Base-by-base conservation (phyloP, 2,888 invertebrate genomes). In the Dicyrtomina minuta region DNA sequence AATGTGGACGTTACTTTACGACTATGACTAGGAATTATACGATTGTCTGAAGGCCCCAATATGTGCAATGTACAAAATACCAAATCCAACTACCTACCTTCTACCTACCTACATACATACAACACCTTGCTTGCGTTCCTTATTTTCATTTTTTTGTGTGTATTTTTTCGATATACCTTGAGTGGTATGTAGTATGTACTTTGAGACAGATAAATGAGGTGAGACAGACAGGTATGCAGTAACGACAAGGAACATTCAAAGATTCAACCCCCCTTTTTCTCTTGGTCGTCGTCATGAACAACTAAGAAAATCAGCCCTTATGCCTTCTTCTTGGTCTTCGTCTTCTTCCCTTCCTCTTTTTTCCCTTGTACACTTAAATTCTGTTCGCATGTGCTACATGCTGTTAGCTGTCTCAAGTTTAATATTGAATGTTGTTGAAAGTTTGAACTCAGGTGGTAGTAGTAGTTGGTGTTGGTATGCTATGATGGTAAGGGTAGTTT, bases 51-150 rank as follows among this genome's bases (percentile, higher is more conserved):
- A 33, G 33, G 33, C 33, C 8, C 33, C 33, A 33, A 33, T 3
- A 3, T 33, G n/a, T n/a, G n/a, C n/a, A n/a, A n/a, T n/a, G n/a
- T n/a, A n/a, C n/a, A n/a, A n/a, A n/a, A n/a, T n/a, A n/a, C n/a
- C 33, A 33, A 33, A 33, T 33, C 33, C 33, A n/a, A n/a, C 15
- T 43, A 43, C 43, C 15, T 43, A 13, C 43, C 43, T 43, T 13
- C 43, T 43, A 8, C 15, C 15, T 12, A 43, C 43, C 15, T 43
- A 13, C 46, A 15, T 46, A 46, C 46, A 15, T 51, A 51, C 51
- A 51, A 22, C 17, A 51, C 20, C 17, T 22, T 22, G 22, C 51
- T 51, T 51, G 51, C 51, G 51, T 51, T 51, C 51, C 51, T 51
- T 22, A 51, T 51, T 51, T 51, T 51, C 22, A 51, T 17, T 51